These are phyloP conservation scores for Aix galericulata DNA, from an alignment of 2,113 vertebrate species.

Conservation along the genomic window DNA sequence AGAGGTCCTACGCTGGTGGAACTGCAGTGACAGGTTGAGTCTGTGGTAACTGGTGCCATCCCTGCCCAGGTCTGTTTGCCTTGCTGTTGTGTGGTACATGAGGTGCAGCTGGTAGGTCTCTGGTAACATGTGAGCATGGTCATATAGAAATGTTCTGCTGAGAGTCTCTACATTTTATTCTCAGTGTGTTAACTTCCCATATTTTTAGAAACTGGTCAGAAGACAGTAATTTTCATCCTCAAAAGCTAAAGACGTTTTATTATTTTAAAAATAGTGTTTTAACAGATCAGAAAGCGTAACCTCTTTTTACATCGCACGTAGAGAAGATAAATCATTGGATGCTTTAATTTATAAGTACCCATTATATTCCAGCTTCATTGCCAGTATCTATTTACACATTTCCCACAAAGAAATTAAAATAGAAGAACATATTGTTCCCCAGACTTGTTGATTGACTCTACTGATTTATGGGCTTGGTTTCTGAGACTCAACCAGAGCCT, in stretches of 20 bases:
- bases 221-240: slow-evolving; percentile 4
- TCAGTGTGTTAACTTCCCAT: not conserved
- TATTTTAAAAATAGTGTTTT: slow-evolving; percentile 39
- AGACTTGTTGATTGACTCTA: slow-evolving; percentile 63
- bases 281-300: slow-evolving; percentile 21
- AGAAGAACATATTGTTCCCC: slow-evolving; percentile 68
- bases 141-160: not conserved
- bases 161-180: not conserved
- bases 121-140: not conserved
- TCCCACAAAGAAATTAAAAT: slow-evolving; percentile 71
- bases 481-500: slow-evolving; percentile 55
- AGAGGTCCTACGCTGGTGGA: fast-evolving
- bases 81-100: not conserved
- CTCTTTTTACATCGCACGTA: slow-evolving; percentile 16
- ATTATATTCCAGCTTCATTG: slow-evolving; percentile 60
- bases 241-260: slow-evolving; percentile 1
- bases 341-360: slow-evolving; percentile 64
- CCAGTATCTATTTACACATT: slow-evolving; percentile 62
- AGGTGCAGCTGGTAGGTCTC: not conserved
- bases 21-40: not conserved
- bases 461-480: slow-evolving; percentile 69
- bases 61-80: not conserved
- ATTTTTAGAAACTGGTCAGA: slow-evolving; percentile 21
- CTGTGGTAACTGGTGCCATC: too few species aligned
- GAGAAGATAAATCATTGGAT: slow-evolving; percentile 54